A percentile compares a stretch with the other conserved stretches of the same genome.
phyloP scores from a whole-genome alignment of 2,113 vertebrate species.

The Onychostoma macrolepis region DNA sequence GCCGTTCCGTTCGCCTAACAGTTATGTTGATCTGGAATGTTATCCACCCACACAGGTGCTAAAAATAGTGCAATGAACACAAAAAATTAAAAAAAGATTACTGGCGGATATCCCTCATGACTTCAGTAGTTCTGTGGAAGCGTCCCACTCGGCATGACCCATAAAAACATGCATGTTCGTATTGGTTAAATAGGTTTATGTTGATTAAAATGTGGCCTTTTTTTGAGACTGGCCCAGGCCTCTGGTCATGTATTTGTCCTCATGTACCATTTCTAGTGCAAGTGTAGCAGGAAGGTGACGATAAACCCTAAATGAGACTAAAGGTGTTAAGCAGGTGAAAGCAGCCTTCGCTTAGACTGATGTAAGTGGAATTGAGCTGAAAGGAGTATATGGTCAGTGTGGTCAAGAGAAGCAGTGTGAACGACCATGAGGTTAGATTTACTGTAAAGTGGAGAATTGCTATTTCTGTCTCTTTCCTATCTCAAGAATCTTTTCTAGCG shows the following conservation, averaged over 20 bases:
- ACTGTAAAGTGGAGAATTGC: slow-evolving; percentile 16
- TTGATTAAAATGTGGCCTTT: slow-evolving; percentile 15
- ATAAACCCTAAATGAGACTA: slow-evolving; percentile 37
- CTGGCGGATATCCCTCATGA: background rate
- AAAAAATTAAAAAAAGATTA: slow-evolving; percentile 15
- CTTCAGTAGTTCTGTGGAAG: background rate
- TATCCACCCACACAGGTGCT: background rate
- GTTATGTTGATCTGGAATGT: slow-evolving; percentile 18
- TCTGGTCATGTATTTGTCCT: background rate
- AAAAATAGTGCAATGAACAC: background rate
- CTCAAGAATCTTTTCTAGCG: background rate
- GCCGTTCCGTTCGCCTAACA: background rate
- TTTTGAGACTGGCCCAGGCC: background rate
- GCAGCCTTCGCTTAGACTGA: background rate
- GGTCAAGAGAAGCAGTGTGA: background rate
- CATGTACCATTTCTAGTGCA: background rate
- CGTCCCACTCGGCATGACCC: background rate
- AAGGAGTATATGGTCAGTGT: background rate
- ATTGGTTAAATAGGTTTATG: slow-evolving; percentile 14
- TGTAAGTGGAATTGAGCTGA: slow-evolving; percentile 23
- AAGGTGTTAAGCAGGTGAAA: slow-evolving; percentile 28
- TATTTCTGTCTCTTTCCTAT: slow-evolving; percentile 3
- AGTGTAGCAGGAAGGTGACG: slow-evolving; percentile 26
- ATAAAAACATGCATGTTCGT: slow-evolving; percentile 10
- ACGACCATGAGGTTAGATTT: background rate